Base-by-base conservation (phyloP, 2,113 vertebrate genomes). In the Tauraco erythrolophus region DNA sequence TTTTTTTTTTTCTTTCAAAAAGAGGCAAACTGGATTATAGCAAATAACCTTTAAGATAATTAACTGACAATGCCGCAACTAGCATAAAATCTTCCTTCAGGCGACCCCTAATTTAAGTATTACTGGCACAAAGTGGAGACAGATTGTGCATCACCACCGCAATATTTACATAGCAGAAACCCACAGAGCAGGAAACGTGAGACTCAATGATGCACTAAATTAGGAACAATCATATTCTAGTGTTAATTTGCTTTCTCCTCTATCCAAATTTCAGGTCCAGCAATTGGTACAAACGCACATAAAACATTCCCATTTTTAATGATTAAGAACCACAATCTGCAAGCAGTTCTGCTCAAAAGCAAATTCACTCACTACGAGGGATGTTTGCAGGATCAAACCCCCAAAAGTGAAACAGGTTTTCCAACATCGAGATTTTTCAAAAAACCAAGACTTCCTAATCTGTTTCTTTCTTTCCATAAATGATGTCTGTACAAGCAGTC, bases 151-250 rank as follows among this genome's bases (percentile, higher is more conserved):
- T 99, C 98, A 99, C 98, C 98, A 98, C 97, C 94, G 97, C 98
- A 99, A 98, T 98, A 98, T 99, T 98, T 98, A 99, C 98, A 99
- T 98, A 99, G 98, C 98, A 99, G 99, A 98, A 99, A 98, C 99
- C 99, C 99, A 99, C 99, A 98, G 99, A 98, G 99, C 98, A 98
- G 98, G 98, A 98, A 99, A 99, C 98, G 98, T 98, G 98, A 98
- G 98, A 98, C 98, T 99, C 99, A 99, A 98, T 99, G 99, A 99
- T 99, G 99, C 99, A 99, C 99, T 99, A 99, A 99, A 99, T 99
- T 99, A 99, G 99, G 98, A 99, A 99, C 99, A 98, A 99, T 99
- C 99, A 98, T 98, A 99, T 99, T 99, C 98, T 98, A 98, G 98
- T 98, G 98, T 99, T 99, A 99, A 99, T 99, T 99, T 99, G 98